Conservation (phyloP, 35 echinoderm and acorn worm species). For the Ophioderma brevispina region DNA sequence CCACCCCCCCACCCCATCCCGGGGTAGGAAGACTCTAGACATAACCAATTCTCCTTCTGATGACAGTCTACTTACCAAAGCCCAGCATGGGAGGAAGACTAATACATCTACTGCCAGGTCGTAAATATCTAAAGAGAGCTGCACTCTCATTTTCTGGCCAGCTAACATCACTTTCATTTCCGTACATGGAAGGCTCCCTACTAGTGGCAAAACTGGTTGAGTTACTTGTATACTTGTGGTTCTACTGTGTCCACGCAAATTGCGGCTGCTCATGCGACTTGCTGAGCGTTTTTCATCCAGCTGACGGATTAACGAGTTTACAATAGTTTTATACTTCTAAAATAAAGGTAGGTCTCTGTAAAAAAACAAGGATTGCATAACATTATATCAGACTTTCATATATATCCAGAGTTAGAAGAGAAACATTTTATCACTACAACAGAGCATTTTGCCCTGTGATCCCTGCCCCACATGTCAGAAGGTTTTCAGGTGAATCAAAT, state of each 20-base stretch:
- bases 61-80: constrained; percentile 63
- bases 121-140: constrained; percentile 73
- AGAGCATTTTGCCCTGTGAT: too few species aligned
- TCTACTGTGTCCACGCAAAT: constrained; percentile 80
- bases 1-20: background rate
- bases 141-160: constrained; percentile 76
- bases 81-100: constrained; percentile 91
- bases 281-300: constrained; percentile 71
- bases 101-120: constrained; percentile 86
- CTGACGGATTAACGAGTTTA: constrained; percentile 77
- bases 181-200: constrained; percentile 65
- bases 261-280: constrained; percentile 65
- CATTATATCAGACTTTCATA: too few species aligned
- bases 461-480: too few species aligned
- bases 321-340: constrained; percentile 84
- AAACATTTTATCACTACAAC: too few species aligned
- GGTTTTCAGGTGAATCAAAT: too few species aligned
- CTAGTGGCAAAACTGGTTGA: constrained; percentile 81
- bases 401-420: too few species aligned
- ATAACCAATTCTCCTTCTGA: too few species aligned
- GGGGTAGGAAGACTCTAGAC: background rate
- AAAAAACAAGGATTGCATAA: too few species aligned
- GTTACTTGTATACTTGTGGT: constrained; percentile 80
- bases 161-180: constrained; percentile 65
- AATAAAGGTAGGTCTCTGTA: too few species aligned